Base-by-base conservation (phyloP, 2,113 vertebrate genomes). In the Anser cygnoides region DNA sequence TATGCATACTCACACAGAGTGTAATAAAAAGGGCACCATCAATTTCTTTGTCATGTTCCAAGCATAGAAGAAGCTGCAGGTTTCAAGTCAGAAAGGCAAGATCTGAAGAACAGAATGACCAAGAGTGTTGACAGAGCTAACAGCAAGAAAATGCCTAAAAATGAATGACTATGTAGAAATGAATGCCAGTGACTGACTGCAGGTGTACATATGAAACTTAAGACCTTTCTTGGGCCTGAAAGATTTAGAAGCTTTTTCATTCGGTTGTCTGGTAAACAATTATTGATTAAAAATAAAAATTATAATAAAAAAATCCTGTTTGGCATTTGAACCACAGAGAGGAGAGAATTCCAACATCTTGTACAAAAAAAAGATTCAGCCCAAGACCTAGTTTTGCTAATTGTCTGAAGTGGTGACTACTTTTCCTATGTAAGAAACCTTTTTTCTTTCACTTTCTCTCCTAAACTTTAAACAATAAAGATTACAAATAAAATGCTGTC, bases 111-210 rank as follows among this genome's bases (percentile, higher is more conserved):
- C 16, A 73, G 23, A 73, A 19, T 25, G 73, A 81, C 4, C 4
- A 58, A 68, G 26, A 70, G 10, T 10, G 13, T 3, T 59, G 81
- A 75, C 41, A 86, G 67, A 79, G 29, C 12, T 46, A 49, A 54
- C 4, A 84, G n/a, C 21, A 81, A 70, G 63, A 70, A 76, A 29
- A 35, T 0, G 0, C 29, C 29, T 11, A 13, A 29, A 79, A 58
- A 59, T 10, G 3, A 63, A 67, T 22, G 66, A 9, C 22, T 58
- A 28, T 8, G 26, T 6, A 44, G 15, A 71, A 92, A 59, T 14
- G 6, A 35, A 15, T 15, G 11, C 33, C 26, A 49, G 33, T 0
- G 0, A 62, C 44, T 62, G 44, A 54, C 20, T 75, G n/a, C 2
- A 62, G 26, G 50, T 9, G 21, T 19, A 18, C 4, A 17, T 58